phyloP scores from a whole-genome alignment of 2,113 vertebrate genomes.

The Willisornis vidua region DNA sequence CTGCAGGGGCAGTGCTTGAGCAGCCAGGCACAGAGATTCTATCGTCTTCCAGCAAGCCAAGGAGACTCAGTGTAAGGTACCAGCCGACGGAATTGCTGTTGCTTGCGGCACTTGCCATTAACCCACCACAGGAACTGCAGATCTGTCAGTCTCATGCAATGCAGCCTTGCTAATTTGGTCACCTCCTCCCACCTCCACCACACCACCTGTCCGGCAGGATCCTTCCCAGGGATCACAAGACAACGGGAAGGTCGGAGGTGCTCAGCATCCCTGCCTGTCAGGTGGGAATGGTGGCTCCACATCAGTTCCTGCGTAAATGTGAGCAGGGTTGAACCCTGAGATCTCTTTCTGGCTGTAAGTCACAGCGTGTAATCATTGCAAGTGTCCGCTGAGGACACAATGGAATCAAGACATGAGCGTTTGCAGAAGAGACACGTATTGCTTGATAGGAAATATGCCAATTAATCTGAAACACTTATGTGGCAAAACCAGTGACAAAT shows the following conservation, averaged over 20 bases:
- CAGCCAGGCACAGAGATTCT: not conserved
- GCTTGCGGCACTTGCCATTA: not conserved
- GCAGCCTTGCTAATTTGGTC: not conserved
- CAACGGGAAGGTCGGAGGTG: fast-evolving
- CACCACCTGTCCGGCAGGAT: not conserved
- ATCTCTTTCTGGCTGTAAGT: not conserved
- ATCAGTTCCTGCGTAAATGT: not conserved
- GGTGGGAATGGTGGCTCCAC: not conserved
- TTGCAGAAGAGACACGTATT: conserved; percentile 10
- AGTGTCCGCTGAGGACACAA: not conserved
- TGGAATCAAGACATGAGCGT: not conserved
- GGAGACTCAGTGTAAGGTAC: not conserved
- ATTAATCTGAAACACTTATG: not conserved
- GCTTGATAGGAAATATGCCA: not conserved
- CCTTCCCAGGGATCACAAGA: not conserved
- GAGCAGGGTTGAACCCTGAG: not conserved
- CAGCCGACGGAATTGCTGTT: fast-evolving
- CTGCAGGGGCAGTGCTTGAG: not conserved
- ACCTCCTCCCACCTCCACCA: not conserved
- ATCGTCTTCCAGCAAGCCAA: not conserved
- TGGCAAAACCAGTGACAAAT: not conserved
- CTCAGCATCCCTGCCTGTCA: not conserved
- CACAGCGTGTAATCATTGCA: not conserved
- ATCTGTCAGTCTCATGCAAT: not conserved
- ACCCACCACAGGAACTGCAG: fast-evolving